phyloP scores from a whole-genome alignment of 2,113 vertebrate genomes.

The Macquaria australasica region DNA sequence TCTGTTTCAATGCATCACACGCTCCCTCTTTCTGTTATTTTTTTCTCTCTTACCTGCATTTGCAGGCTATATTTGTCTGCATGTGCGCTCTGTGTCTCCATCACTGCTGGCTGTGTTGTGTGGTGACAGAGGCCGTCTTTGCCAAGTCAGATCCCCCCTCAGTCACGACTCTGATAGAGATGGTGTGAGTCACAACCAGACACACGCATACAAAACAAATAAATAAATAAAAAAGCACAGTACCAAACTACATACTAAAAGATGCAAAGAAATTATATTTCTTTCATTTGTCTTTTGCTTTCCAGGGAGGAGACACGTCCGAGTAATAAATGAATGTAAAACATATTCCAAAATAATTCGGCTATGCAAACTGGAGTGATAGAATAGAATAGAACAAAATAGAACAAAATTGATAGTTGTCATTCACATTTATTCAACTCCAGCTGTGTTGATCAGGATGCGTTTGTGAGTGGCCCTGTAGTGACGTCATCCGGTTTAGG shows the following conservation, averaged over 20 bases:
- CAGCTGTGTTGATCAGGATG: conserved; percentile 47
- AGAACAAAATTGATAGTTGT: background rate
- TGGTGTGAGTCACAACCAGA: conserved; percentile 63
- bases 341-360: background rate
- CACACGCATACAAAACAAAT: background rate
- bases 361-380: background rate
- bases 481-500: conserved; percentile 70
- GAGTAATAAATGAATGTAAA: rapidly evolving
- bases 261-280: no score
- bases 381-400: background rate
- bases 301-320: rapidly evolving
- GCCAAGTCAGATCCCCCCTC: conserved; percentile 46
- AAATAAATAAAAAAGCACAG: background rate
- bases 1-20: background rate
- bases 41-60: background rate
- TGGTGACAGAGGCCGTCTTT: conserved; percentile 39
- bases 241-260: background rate
- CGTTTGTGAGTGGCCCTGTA: background rate
- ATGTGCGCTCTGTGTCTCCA: background rate
- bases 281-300: background rate
- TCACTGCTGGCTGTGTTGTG: conserved; percentile 1
- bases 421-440: conserved; percentile 14
- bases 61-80: background rate
- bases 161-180: conserved; percentile 76
- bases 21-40: background rate